Conservation (phyloP, 2,888 invertebrate species). For the Chironomus riparius region DNA sequence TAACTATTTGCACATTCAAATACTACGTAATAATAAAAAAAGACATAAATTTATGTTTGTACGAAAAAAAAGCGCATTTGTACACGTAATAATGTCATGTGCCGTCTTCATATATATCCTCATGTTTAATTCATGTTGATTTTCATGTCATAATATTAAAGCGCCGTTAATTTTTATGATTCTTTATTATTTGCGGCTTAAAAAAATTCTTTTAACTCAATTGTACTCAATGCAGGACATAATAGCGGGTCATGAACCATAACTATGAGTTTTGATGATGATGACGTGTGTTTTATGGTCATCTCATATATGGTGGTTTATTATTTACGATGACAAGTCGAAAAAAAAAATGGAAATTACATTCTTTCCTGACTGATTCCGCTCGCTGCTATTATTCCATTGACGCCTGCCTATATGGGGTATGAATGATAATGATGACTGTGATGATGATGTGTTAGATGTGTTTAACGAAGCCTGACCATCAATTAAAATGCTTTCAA, state of each 20-base stretch:
- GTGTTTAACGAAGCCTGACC: constrained; percentile 22
- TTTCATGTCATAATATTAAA: background rate
- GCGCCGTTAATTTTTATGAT: constrained; percentile 4
- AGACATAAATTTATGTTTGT: no score
- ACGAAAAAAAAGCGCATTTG: no score
- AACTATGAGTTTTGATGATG: background rate
- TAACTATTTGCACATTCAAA: background rate
- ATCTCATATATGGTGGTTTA: background rate
- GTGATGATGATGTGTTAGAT: background rate
- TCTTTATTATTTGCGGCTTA: background rate
- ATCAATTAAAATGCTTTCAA: constrained; percentile 26
- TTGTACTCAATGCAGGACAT: background rate
- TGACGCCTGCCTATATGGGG: background rate
- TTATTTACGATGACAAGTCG: constrained; percentile 21
- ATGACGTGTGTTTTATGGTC: constrained; percentile 1
- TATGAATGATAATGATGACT: background rate
- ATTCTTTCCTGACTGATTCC: no score
- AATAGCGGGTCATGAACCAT: background rate
- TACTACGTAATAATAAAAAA: no score
- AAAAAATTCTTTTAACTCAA: background rate
- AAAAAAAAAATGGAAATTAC: background rate
- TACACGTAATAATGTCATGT: background rate
- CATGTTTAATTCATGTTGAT: background rate
- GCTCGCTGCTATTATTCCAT: background rate
- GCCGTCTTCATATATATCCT: background rate